Base-by-base conservation (phyloP, 2,888 invertebrate genomes). In the Cephus rjabovi region DNA sequence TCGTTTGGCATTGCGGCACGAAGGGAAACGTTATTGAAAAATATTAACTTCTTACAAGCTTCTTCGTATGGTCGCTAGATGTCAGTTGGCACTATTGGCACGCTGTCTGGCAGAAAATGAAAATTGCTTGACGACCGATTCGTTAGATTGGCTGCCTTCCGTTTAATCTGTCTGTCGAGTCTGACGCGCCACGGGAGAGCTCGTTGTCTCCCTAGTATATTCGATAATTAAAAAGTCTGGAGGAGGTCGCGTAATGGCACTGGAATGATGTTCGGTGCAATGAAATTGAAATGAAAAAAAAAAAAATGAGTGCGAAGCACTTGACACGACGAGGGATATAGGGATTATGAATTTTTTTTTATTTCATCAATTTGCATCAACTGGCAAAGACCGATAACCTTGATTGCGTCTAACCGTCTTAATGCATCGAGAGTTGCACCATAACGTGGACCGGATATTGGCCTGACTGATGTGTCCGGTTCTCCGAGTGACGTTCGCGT, bases 391-490 rank as follows among this genome's bases (percentile, higher is more conserved):
- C 40, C 40, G 15, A 56, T 56, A 56, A 56, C 23, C 23, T 56
- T 23, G 40, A 56, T 56, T 56, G 40, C 40, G 40, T 6, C 23
- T 56, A 12, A 34, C 33, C 31, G 11, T 30, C 71, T 71, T 71
- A 71, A 71, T 71, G 71, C 71, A 71, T 33, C 30, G 71, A 71
- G 71, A 31, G 33, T 30, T 71, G 12, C 71, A 31, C 30, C 11
- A 12, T 33, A 71, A 71, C 31, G 31, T 33, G 77, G 37, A 79
- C 78, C 84, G 85, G 84, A 85, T 84, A 85, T 84, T 82, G 79
- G 78, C 76, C 81, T 83, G 83, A 84, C 83, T 82, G 84, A 85
- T 81, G 83, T 84, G 85, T 86, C 85, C 85, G 82, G 84, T 84
- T 82, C 35, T 74, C 6, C 56, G 70, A 77, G 77, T 75, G 30